Evolutionary conservation across 2,113 vertebrate species (phyloP).

Genomic region (Macrotis lagotis): DNA sequence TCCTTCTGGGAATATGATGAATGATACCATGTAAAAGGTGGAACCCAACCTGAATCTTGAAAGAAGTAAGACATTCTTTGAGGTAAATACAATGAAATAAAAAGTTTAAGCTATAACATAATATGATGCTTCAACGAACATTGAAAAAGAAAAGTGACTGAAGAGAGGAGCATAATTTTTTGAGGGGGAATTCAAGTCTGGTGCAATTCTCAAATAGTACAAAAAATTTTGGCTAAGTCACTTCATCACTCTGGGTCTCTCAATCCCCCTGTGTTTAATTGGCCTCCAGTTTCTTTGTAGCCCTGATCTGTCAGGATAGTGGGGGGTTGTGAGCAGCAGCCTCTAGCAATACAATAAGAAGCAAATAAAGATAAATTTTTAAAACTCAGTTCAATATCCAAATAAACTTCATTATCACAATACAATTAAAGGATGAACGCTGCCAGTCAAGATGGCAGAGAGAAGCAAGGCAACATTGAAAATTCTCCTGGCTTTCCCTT

Average conservation of each 20-base stretch:
- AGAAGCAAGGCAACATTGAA: no score
- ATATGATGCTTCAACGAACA: background rate
- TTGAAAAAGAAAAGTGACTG: no score
- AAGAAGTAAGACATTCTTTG: background rate
- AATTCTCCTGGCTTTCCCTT: no score
- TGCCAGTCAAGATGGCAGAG: no score
- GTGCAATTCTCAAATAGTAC: no score
- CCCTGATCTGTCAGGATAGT: background rate
- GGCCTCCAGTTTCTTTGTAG: background rate
- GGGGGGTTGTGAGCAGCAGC: background rate
- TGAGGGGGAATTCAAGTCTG: no score
- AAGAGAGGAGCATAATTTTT: no score
- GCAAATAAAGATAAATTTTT: background rate
- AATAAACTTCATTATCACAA: background rate
- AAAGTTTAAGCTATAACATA: background rate
- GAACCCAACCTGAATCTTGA: no score
- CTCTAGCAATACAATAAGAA: background rate
- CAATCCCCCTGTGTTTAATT: background rate
- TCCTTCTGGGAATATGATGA: background rate
- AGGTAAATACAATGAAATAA: background rate
- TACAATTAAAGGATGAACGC: no score
- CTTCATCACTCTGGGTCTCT: background rate
- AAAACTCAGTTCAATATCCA: background rate
- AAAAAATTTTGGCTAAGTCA: background rate
- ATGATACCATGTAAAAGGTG: background rate